These are phyloP conservation scores for Montipora capitata DNA, from an alignment of 92 coral and sea anemone genomes.

Conservation along the genomic window DNA sequence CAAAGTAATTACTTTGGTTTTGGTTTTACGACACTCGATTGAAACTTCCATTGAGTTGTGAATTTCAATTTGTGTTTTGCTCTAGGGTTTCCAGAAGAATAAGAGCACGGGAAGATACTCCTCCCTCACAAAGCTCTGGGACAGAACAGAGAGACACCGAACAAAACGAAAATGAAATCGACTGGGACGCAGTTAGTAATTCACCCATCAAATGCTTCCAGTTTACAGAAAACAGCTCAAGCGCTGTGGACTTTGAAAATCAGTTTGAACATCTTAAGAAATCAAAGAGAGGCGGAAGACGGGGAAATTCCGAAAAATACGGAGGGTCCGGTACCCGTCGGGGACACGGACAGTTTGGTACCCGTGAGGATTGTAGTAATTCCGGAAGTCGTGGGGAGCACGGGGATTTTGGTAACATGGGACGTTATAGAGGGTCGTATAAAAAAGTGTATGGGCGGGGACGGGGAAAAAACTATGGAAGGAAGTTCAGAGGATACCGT, in stretches of 20 bases:
- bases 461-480: constrained; percentile 19
- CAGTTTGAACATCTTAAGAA: constrained; percentile 52
- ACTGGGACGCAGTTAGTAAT: constrained; percentile 47
- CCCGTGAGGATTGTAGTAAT: neutral
- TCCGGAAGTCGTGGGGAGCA: constrained; percentile 18
- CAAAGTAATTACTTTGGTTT: no score
- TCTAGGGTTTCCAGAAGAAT: neutral
- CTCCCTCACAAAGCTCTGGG: constrained; percentile 1
- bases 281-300: neutral
- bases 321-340: constrained; percentile 1
- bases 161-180: constrained; percentile 11
- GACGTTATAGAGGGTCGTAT: constrained; percentile 29
- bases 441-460: constrained; percentile 36
- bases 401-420: constrained; percentile 24
- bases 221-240: constrained; percentile 31
- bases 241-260: constrained; percentile 54
- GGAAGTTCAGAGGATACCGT: constrained; percentile 30
- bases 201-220: constrained; percentile 65
- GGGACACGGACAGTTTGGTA: neutral
- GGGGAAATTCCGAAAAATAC: constrained; percentile 7
- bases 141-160: constrained; percentile 21
- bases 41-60: no score
- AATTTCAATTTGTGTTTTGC: no score
- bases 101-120: neutral
- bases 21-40: no score